Base-by-base conservation (phyloP, 2,113 vertebrate genomes). In the Urocitellus parryii region DNA sequence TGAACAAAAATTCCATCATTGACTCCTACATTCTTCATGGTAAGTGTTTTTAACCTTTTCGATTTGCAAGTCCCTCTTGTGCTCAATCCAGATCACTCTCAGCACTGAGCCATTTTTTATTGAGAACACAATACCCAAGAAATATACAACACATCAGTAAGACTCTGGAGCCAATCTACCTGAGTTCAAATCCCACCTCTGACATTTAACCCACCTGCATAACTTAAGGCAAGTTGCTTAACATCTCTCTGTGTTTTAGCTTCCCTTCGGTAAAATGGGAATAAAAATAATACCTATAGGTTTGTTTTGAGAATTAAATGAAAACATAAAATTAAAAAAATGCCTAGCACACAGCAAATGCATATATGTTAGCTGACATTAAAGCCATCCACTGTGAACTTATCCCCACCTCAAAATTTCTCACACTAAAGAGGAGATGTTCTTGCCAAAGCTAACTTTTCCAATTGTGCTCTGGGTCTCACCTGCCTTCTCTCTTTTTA, bases 391-490 rank as follows among this genome's bases (percentile, higher is more conserved):
- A 80, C n/a, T 67, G 65, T 91, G 56, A 45, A 29, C 5, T 73
- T 90, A 80, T 32, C 37, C 65, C 78, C 32, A 77, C 89, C 32
- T 25, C 25, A 84, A 37, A 90, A 58, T 81, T 88, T 95, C 22
- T 92, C 63, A 65, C n/a, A 16, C 27, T 65, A 12, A 73, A 63
- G 81, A 96, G 34, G 39, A 65, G 29, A 45, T 76, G 72, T 29
- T 80, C 58, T 86, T 87, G 70, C 76, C 63, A 94, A 79, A 63
- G 39, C 48, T 73, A 84, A 91, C 80, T 16, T 80, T 96, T 87
- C 65, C 56, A 94, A 29, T 80, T 87, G 51, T 65, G 25, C 45
- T 83, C 58, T 77, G 17, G 27, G 25, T 94, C 76, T 94, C 79
- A 82, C 58, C n/a, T 24, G 9, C 39, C 25, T 32, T 22, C 37